Evolutionary conservation across 2,113 vertebrate genomes (phyloP), one percentile per base, ranked within the genome.

Genomic region (Ovis canadensis): DNA sequence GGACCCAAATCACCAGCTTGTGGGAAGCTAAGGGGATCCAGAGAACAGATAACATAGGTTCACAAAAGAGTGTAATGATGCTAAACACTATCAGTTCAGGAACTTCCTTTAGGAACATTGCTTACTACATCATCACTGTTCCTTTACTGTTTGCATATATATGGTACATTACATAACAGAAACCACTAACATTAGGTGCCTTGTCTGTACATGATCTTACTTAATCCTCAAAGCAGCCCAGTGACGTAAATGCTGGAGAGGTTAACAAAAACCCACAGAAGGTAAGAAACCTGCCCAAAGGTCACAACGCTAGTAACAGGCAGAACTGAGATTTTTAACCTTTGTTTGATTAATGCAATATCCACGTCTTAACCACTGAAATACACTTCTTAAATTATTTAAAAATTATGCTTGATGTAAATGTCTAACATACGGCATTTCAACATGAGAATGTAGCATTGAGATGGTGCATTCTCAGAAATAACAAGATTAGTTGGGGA

Each of bases 41-140:
- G 62, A 33, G 7, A 5, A 54, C 13, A 71, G 50, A 33, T 3
- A 25, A 6, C 0, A 3, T 0, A n/a, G 55, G 62, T 4, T 19
- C 9, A 52, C 29, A 54, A 15, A 36, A 33, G 12, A 7, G 40
- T 43, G 13, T 14, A 45, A 6, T 13, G 89, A 43, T 12, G 23
- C 23, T 29, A n/a, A 77, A 43, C 16, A 40, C 14, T 57, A 17
- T 57, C 64, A 45, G 6, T 21, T 29, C 43, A 6, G 59, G 11
- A 29, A 16, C 17, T 71, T 8, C n/a, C 48, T 93, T 31, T 16
- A 48, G 40, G 59, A 45, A 31, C 36, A 4, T 13, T 8, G 27
- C 43, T 85, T 16, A 23, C 48, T 45, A 59, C 9, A 60, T 81
- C 12, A 4, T 54, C 87, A 27, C 19, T 33, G 27, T 25, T n/a